Base-by-base conservation (phyloP, 2,888 invertebrate species). In the Adela reaumurella region DNA sequence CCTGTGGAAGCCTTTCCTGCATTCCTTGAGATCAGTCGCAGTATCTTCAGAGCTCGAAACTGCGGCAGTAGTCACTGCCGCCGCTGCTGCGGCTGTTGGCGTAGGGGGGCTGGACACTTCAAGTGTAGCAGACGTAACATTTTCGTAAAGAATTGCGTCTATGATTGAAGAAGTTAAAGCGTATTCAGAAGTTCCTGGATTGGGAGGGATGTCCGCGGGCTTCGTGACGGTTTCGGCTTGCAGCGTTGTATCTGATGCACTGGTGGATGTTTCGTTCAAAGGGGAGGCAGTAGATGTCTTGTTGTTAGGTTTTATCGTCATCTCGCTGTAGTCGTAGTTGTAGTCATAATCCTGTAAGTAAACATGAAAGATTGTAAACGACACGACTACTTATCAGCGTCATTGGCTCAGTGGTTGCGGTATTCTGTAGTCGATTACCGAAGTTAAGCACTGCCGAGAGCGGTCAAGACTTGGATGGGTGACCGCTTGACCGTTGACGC, bases 291-390 rank as follows among this genome's bases (percentile, higher is more conserved):
- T 18, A n/a, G 29, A 73, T 43, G 71, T 72, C 53, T 71, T 69
- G 58, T 68, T 70, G 54, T 66, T 67, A 19, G 87, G 87, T 68
- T 87, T 88, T 59, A 86, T 73, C 17, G 88, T 89, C 66, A 88
- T 83, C 59, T 88, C 88, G 3, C 85, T 77, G 58, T 88, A 87
- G 63, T 89, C 88, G 62, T 89, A 89, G 47, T 83, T 82, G 61
- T 88, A 88, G 67, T 89, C 87, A 56, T 87, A 87, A 61, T 86
- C 86, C 88, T 88, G 71, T 24, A 80, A 83, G 49, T 48, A 49
- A 48, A 51, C 53, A n/a, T n/a, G n/a, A n/a, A n/a, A n/a, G n/a
- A n/a, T n/a, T n/a, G n/a, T n/a, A n/a, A n/a, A n/a, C n/a, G n/a
- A n/a, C n/a, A n/a, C n/a, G n/a, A n/a, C n/a, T n/a, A n/a, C n/a